These are phyloP conservation scores for Aegithalos caudatus DNA, from an alignment of 2,113 vertebrate species.

Conservation along the genomic window DNA sequence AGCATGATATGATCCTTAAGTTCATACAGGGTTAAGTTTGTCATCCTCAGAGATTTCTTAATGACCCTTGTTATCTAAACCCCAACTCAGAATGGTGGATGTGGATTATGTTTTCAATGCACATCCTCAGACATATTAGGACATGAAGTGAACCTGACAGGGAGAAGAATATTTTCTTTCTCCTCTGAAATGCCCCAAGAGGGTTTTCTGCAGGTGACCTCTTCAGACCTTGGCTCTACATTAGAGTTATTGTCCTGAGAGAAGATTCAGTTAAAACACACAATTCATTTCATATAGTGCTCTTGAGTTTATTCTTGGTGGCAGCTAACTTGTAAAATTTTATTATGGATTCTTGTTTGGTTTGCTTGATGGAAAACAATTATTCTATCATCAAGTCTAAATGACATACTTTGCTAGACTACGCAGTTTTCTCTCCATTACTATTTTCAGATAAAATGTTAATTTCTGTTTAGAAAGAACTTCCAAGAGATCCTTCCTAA, in stretches of 20 bases:
- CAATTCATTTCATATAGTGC: conserved; percentile 84
- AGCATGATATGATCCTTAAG: conserved; percentile 22
- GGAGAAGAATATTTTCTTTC: conserved; percentile 72
- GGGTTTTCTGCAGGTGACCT: conserved; percentile 74
- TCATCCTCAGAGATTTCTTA: conserved; percentile 67
- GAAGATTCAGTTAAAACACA: conserved; percentile 82
- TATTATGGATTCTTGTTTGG: conserved; percentile 75
- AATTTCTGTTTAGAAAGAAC: not conserved
- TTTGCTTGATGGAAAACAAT: conserved; percentile 73
- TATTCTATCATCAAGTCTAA: conserved; percentile 73
- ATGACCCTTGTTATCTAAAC: conserved; percentile 68
- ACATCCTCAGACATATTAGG: conserved; percentile 75
- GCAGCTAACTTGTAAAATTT: conserved; percentile 84
- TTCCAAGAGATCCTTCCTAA: not conserved
- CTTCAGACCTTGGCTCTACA: conserved; percentile 76
- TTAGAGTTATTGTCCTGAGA: conserved; percentile 85
- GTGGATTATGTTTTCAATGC: conserved; percentile 64
- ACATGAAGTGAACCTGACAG: conserved; percentile 75
- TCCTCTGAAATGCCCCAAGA: conserved; percentile 71
- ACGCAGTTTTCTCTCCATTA: conserved; percentile 10
- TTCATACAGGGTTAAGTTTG: conserved; percentile 75
- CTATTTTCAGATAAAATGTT: conserved; percentile 7
- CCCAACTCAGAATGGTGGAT: conserved; percentile 47
- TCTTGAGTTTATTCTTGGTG: conserved; percentile 77
- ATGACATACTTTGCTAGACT: conserved; percentile 6